Evolutionary conservation across 2,113 vertebrate genomes (phyloP).

Genomic region (Phaethon lepturus): DNA sequence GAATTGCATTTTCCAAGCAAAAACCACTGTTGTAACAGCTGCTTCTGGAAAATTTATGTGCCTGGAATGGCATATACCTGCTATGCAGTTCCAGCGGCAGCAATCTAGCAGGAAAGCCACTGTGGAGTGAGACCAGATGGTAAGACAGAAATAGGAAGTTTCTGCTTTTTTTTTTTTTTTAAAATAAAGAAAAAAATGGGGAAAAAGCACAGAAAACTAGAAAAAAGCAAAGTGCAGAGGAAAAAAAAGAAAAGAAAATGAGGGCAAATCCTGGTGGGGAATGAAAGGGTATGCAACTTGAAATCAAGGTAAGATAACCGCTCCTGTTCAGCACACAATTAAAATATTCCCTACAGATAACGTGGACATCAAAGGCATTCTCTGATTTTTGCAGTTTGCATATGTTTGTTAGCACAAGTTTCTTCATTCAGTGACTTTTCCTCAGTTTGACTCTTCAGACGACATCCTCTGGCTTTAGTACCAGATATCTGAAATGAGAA

Average conservation of each 20-base stretch:
- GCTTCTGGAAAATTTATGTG: neutral
- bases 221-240: neutral
- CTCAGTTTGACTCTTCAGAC: neutral
- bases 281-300: neutral
- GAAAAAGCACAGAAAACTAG: neutral
- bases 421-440: neutral
- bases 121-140: constrained; percentile 32
- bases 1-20: constrained; percentile 19
- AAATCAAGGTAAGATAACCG: neutral
- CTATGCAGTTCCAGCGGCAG: neutral
- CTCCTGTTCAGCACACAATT: neutral
- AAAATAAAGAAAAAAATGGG: too few species aligned
- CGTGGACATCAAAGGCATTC: neutral
- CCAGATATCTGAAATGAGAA: neutral
- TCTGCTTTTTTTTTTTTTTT: neutral
- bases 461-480: neutral
- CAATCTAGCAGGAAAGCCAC: neutral
- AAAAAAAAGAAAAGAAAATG: neutral
- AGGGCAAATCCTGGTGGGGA: neutral
- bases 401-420: neutral
- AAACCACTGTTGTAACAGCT: neutral
- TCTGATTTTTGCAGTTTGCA: neutral
- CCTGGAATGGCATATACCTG: constrained; percentile 6
- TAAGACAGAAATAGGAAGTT: constrained; percentile 31
- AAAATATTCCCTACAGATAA: neutral